phyloP scores from a whole-genome alignment of 2,113 vertebrate genomes.

The Clarias macrocephalus region DNA sequence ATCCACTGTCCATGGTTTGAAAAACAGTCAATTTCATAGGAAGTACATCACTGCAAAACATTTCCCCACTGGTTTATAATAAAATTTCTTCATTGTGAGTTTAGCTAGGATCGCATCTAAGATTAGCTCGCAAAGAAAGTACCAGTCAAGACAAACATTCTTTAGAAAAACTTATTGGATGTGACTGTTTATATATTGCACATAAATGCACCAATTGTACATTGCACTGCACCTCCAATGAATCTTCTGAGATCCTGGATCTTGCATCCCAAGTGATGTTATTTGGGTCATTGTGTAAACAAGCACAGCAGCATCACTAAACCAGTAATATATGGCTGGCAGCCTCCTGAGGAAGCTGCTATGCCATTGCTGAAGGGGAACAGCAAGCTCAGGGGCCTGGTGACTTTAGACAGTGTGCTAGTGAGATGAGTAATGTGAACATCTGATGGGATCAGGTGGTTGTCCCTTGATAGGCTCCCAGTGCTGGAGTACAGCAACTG shows the following conservation, averaged over 20 bases:
- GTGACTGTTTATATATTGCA: neutral
- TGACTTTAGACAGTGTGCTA: conserved; percentile 54
- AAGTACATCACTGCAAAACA: neutral
- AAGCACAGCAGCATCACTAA: conserved; percentile 51
- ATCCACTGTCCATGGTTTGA: neutral
- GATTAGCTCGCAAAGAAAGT: neutral
- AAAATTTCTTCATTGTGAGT: neutral
- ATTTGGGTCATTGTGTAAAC: conserved; percentile 73
- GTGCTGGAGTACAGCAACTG: conserved; percentile 63
- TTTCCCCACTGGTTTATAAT: neutral
- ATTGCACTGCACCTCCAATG: conserved; percentile 19
- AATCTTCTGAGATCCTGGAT: conserved; percentile 30
- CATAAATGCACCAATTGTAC: conserved; percentile 19
- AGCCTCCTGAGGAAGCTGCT: conserved; percentile 40
- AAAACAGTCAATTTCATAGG: neutral
- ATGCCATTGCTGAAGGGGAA: conserved; percentile 52
- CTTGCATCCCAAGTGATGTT: conserved; percentile 57
- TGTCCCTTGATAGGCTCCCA: conserved; percentile 64
- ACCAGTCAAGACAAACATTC: neutral
- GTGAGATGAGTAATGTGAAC: conserved; percentile 69
- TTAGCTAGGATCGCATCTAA: neutral
- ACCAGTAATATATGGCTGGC: conserved; percentile 43
- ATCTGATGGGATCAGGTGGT: conserved; percentile 68
- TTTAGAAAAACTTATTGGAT: neutral
- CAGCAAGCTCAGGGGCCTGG: conserved; percentile 42